phyloP scores from a whole-genome alignment of 2,113 vertebrate species.

The Peucedramus taeniatus region DNA sequence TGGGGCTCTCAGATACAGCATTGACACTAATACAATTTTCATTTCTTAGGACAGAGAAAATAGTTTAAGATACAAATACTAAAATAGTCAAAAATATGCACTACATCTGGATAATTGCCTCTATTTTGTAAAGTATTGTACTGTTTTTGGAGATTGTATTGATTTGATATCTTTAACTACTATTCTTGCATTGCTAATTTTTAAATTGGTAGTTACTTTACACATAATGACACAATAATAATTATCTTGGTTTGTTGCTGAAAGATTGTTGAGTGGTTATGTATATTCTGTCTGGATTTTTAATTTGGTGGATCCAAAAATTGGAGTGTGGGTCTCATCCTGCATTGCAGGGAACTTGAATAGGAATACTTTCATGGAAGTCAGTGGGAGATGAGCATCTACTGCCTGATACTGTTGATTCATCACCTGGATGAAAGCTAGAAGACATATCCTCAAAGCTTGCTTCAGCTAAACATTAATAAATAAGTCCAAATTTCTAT shows the following conservation, averaged over 20 bases:
- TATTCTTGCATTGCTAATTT: neutral
- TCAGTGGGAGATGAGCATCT: neutral
- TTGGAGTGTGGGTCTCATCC: neutral
- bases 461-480: neutral
- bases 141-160: neutral
- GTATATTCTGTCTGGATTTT: neutral
- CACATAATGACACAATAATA: neutral
- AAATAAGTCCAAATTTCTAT: neutral
- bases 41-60: neutral
- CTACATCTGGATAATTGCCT: neutral
- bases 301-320: neutral
- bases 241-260: neutral
- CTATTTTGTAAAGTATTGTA: neutral
- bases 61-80: neutral
- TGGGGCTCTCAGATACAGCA: neutral
- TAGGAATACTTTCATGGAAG: neutral
- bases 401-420: neutral
- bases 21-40: neutral
- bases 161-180: neutral
- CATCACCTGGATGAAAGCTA: neutral
- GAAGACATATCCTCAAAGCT: neutral
- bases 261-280: neutral
- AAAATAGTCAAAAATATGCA: neutral
- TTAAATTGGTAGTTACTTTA: neutral
- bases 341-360: neutral